Percentiles rank a stretch among this genome's conserved stretches.
phyloP scores from a whole-genome alignment of 2,888 invertebrate genomes.

The Cenopis cana region DNA sequence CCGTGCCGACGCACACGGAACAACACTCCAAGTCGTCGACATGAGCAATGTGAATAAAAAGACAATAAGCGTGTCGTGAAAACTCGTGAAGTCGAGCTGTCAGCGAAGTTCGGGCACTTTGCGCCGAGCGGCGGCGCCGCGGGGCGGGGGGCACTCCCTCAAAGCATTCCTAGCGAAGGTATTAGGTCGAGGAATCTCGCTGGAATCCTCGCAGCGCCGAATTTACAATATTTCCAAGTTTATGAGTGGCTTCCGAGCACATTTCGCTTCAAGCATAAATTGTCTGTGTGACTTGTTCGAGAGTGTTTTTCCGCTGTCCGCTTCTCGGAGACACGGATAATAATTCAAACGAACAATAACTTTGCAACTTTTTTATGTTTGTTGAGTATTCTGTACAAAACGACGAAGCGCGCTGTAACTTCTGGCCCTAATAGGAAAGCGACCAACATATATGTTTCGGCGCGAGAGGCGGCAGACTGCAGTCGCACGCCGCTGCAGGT shows the following conservation, averaged over 20 bases:
- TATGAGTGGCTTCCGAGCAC: not conserved
- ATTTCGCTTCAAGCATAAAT: constrained; percentile 7
- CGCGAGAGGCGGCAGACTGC: not conserved
- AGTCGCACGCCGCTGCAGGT: not conserved
- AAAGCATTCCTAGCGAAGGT: constrained; percentile 33
- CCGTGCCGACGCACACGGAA: not conserved
- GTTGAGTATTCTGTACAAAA: not conserved
- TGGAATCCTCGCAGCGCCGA: constrained; percentile 9
- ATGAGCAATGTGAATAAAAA: not conserved
- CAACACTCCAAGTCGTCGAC: not conserved
- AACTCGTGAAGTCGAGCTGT: not conserved
- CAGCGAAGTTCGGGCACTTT: not conserved
- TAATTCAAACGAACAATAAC: constrained; percentile 6
- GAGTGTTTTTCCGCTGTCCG: constrained; percentile 19
- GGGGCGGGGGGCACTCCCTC: constrained; percentile 3
- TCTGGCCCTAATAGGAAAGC: not conserved
- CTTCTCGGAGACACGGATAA: constrained; percentile 3
- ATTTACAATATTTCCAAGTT: constrained; percentile 11
- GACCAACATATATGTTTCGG: not conserved
- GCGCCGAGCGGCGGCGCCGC: not conserved
- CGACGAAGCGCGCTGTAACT: not conserved
- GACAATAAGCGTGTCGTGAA: constrained; percentile 1
- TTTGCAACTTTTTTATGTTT: not conserved
- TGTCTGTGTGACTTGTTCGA: constrained; percentile 31
- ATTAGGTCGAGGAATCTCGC: constrained; percentile 10